These are phyloP conservation scores for Noturus placidus DNA, from an alignment of 2,113 vertebrate genomes.

Conservation along the genomic window DNA sequence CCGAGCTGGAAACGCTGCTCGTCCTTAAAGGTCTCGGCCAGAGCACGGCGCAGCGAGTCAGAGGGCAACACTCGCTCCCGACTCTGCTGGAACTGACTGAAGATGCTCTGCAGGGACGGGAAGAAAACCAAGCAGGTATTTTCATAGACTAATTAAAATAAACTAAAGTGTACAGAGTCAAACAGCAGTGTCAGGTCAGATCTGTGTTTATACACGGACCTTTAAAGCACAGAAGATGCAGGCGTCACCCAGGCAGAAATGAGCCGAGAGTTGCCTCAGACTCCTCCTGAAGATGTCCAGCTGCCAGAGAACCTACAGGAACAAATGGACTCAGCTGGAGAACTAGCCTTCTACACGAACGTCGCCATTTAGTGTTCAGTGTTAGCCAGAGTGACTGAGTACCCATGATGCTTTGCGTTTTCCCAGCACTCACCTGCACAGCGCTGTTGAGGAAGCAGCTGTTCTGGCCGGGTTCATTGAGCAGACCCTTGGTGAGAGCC, in stretches of 20 bases:
- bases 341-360: background rate
- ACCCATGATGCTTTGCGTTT: background rate
- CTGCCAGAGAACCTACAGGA: conserved; percentile 91
- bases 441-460: conserved; percentile 99
- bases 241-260: conserved; percentile 91
- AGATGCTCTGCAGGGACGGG: conserved; percentile 80
- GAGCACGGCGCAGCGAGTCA: conserved; percentile 89
- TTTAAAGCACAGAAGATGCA: conserved; percentile 99
- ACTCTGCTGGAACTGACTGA: conserved; percentile 95
- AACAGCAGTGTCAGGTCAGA: background rate
- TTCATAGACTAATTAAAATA: background rate
- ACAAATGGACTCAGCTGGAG: background rate
- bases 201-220: conserved; percentile 68
- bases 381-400: background rate
- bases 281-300: conserved; percentile 96
- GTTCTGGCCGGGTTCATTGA: conserved; percentile 96
- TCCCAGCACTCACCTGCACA: conserved; percentile 83
- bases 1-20: conserved; percentile 98
- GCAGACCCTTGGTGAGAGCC: conserved; percentile 91
- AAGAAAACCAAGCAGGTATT: background rate
- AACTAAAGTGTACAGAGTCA: background rate
- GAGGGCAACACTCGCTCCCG: conserved; percentile 91
- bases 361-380: background rate
- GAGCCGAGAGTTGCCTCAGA: conserved; percentile 89
- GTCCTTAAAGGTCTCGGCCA: conserved; percentile 95